phyloP scores from a whole-genome alignment of 2,797 vertebrate genomes.

The Epinephelus malabaricus region DNA sequence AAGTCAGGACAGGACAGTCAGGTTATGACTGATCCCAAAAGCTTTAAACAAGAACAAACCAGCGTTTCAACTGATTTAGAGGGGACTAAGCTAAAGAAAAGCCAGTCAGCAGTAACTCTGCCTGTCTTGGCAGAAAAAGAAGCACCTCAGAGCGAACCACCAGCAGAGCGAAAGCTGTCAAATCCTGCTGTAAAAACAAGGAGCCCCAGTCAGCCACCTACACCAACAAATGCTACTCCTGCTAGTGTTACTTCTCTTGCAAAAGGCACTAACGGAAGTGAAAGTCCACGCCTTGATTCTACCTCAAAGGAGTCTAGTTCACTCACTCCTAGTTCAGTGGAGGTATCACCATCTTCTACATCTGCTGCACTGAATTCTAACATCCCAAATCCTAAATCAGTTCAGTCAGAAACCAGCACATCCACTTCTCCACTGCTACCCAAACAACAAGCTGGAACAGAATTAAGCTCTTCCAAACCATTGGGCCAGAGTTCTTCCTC shows the following conservation, averaged over 20 bases:
- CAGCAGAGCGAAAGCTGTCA: conserved; percentile 32
- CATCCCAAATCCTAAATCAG: conserved; percentile 10
- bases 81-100: conserved; percentile 54
- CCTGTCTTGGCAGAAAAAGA: conserved; percentile 60
- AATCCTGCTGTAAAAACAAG: conserved; percentile 57
- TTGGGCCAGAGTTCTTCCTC: conserved; percentile 15
- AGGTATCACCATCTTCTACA: conserved; percentile 10
- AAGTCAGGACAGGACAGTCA: conserved; percentile 21
- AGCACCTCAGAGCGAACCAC: conserved; percentile 8
- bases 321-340: conserved; percentile 17
- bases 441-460: conserved; percentile 20
- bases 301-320: conserved; percentile 37
- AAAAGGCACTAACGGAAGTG: conserved; percentile 32
- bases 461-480: conserved; percentile 13
- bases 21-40: conserved; percentile 29
- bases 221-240: conserved; percentile 14
- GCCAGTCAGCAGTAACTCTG: conserved; percentile 23
- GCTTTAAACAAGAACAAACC: conserved; percentile 40
- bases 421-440: neutral
- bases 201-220: conserved; percentile 14
- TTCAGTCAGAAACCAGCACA: conserved; percentile 22
- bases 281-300: conserved; percentile 30
- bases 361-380: conserved; percentile 1
- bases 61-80: conserved; percentile 66
- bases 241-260: conserved; percentile 17